Evolutionary conservation across 2,113 vertebrate species (phyloP).

Genomic region (Piaya cayana): DNA sequence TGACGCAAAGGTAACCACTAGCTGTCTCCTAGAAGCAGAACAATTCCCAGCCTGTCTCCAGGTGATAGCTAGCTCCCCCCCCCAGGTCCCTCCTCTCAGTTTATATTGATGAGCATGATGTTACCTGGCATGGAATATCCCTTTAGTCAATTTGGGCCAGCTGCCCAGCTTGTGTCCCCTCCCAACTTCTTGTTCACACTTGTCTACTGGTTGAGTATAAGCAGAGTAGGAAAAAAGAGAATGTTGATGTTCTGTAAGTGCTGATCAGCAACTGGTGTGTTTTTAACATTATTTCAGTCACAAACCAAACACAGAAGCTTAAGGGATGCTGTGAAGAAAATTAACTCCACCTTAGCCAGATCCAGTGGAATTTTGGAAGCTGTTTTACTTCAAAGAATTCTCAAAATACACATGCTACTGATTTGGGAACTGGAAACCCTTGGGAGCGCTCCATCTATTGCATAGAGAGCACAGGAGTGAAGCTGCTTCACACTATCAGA

Average conservation of each 20-base stretch:
- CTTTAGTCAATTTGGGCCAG: not conserved
- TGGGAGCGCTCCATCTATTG: not conserved
- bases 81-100: not conserved
- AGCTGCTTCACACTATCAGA: not conserved
- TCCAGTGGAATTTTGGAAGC: not conserved
- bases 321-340: not conserved
- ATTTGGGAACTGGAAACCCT: not conserved
- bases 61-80: not conserved
- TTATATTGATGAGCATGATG: not conserved
- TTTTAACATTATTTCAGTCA: not conserved
- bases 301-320: not conserved
- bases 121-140: not conserved
- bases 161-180: rapidly evolving
- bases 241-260: not conserved
- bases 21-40: not conserved
- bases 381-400: not conserved
- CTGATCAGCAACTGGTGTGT: not conserved
- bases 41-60: not conserved
- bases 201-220: not conserved
- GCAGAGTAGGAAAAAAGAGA: not conserved
- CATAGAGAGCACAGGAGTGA: not conserved
- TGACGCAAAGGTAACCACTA: not conserved
- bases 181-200: not conserved
- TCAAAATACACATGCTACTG: not conserved
- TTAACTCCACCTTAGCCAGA: not conserved